These are phyloP conservation scores for Aethina tumida DNA, from an alignment of 1,140 invertebrate genomes.

Conservation along the genomic window DNA sequence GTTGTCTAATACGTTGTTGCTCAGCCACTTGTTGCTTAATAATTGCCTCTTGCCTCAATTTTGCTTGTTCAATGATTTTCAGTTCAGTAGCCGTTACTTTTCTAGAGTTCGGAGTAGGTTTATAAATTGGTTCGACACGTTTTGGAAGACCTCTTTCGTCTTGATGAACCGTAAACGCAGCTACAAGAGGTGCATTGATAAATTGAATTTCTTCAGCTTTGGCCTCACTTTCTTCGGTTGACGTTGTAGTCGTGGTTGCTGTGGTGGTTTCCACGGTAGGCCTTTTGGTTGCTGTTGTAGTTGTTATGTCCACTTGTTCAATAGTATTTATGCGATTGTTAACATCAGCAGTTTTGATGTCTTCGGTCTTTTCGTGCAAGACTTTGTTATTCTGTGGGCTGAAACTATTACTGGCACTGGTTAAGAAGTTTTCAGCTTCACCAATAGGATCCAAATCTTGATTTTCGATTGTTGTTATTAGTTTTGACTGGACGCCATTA, in stretches of 20 bases:
- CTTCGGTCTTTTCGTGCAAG: neutral
- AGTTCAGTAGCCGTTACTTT: conserved; percentile 16
- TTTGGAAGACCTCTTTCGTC: conserved; percentile 63
- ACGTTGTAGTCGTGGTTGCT: conserved; percentile 44
- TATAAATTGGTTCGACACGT: conserved; percentile 60
- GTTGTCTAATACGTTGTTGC: conserved; percentile 46
- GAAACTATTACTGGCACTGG: conserved; percentile 25
- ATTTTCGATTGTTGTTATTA: conserved; percentile 20
- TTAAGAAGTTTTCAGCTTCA: conserved; percentile 23
- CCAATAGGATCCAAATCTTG: conserved; percentile 9
- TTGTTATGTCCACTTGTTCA: neutral
- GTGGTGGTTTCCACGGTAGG: conserved; percentile 27
- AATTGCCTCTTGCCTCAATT: conserved; percentile 14
- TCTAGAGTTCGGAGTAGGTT: conserved; percentile 20
- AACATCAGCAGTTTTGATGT: neutral
- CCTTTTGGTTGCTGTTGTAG: neutral
- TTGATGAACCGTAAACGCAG: conserved; percentile 73
- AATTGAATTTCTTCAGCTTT: conserved; percentile 66
- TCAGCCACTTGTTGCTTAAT: conserved; percentile 34
- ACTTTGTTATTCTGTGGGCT: conserved; percentile 3
- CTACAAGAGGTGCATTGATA: conserved; percentile 65
- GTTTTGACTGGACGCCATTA: conserved; percentile 20
- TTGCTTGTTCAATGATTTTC: conserved; percentile 7
- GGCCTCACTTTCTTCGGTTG: conserved; percentile 52
- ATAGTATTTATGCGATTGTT: conserved; percentile 1